phyloP scores from a whole-genome alignment of 2,113 vertebrate species.

The Rhinolophus ferrumequinum region DNA sequence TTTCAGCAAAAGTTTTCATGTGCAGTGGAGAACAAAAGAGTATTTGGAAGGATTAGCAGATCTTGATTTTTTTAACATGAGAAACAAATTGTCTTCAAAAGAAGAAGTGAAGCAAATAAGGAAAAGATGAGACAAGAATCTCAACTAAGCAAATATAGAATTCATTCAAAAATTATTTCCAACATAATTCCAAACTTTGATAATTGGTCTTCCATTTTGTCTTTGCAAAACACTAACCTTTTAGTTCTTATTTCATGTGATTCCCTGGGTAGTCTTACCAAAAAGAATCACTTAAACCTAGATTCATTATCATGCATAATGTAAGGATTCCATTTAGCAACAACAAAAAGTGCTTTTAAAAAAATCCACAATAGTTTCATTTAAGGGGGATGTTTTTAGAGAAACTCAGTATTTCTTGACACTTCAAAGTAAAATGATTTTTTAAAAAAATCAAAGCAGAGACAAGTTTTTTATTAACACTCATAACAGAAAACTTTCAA shows the following conservation, averaged over 20 bases:
- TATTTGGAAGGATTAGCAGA: neutral
- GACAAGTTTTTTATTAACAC: neutral
- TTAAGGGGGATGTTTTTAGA: neutral
- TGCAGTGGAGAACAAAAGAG: neutral
- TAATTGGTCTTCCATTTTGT: neutral
- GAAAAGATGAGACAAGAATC: neutral
- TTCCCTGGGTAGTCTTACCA: neutral
- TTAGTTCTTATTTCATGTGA: slow-evolving; percentile 38
- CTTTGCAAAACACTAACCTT: slow-evolving; percentile 54
- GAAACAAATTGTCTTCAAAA: slow-evolving; percentile 52
- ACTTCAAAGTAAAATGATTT: neutral
- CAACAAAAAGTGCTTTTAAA: slow-evolving; percentile 5
- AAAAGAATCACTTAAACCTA: slow-evolving; percentile 46
- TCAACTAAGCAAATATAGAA: slow-evolving; percentile 58
- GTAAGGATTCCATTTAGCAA: slow-evolving; percentile 26
- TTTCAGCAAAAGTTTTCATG: slow-evolving; percentile 28
- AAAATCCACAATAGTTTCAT: neutral
- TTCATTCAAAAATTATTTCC: slow-evolving; percentile 32
- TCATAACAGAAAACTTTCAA: neutral
- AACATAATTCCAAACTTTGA: slow-evolving; percentile 15
- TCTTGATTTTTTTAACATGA: slow-evolving; percentile 26
- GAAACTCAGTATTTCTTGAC: slow-evolving; percentile 11
- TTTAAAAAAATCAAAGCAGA: slow-evolving; percentile 38
- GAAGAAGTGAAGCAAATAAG: neutral
- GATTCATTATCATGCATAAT: slow-evolving; percentile 27